Evolutionary conservation across 2,888 invertebrate species (phyloP), one percentile per base, ranked within the genome.

Genomic region (Resseliella maxima): DNA sequence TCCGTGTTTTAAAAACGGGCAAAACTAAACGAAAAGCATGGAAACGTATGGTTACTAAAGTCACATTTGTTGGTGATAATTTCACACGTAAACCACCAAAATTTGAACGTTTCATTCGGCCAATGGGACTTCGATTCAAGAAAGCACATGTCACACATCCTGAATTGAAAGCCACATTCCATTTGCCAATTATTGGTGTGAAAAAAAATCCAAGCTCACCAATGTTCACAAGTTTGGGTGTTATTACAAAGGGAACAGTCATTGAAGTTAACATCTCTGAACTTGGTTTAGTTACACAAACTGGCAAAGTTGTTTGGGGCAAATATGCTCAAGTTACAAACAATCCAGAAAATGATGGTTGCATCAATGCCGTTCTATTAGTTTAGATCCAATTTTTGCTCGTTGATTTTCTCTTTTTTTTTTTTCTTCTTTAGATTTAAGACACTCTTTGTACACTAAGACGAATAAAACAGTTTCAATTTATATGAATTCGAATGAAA

Each of bases 241-340:
- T 99, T 3, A 99, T 99, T 86, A 99, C 99, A 0, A 99, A 99
- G 92, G 99, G 99, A 90, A 99, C 99, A 0, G 95, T 99, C 0
- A 95, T 99, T 87, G 99, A 99, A 93, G 96, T 99, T 0, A 99
- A 99, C 90, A 98, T 99, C 89, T 98, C 98, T 8, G 99, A 99
- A 92, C 93, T 99, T 87, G 99, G 99, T 92, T 93, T 99, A 87
- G 99, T 99, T 0, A 99, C 99, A 0, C 98, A 99, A 91, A 96
- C 97, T 12, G 99, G 99, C 87, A 99, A 99, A 94, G 98, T 99
- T 85, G 98, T 99, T 0, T 99, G 99, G 99, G 99, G 99, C 87
- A 99, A 99, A 93, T 99, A 98, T 90, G 99, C 99, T 0, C 99
- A 99, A 92, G 99, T 99, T 27, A 99, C 99, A 0, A 99, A 99